These are phyloP conservation scores for Trematomus loennbergii DNA, from an alignment of 2,113 vertebrate genomes.

Conservation along the genomic window DNA sequence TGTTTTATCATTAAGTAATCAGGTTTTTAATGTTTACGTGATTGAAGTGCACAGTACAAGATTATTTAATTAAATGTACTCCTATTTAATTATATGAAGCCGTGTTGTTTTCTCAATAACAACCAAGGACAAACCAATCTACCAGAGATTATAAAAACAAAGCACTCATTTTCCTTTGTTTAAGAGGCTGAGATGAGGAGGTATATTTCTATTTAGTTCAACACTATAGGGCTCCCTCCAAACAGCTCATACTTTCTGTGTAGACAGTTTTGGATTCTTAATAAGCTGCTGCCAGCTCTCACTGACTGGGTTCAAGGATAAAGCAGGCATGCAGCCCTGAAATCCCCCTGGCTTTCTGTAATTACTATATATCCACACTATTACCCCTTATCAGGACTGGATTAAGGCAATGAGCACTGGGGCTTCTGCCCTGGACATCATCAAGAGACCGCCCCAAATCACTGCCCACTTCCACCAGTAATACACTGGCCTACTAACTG, in stretches of 20 bases:
- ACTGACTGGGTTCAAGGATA: conserved; percentile 68
- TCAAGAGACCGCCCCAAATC: conserved; percentile 58
- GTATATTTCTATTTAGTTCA: background rate
- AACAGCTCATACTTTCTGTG: conserved; percentile 15
- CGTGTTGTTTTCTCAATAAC: background rate
- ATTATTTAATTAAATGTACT: background rate
- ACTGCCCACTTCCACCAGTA: conserved; percentile 48
- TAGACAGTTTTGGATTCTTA: conserved; percentile 20
- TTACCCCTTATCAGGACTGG: conserved; percentile 76
- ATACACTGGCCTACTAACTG: conserved; percentile 30
- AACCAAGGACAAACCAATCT: background rate
- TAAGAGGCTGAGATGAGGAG: background rate
- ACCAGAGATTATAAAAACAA: background rate
- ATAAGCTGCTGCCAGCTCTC: conserved; percentile 46
- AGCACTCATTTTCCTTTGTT: conserved; percentile 2
- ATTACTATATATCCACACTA: conserved; percentile 79
- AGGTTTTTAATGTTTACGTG: background rate
- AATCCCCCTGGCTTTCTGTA: conserved; percentile 70
- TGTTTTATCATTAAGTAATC: background rate
- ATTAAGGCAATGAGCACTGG: conserved; percentile 78
- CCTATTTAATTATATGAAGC: background rate
- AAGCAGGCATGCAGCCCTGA: conserved; percentile 45
- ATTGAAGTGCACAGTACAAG: background rate
- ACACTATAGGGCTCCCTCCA: conserved; percentile 16
- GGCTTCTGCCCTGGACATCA: conserved; percentile 70